These are phyloP conservation scores for Micoletzkya japonica DNA, from an alignment of 2,888 invertebrate species.

Conservation along the genomic window DNA sequence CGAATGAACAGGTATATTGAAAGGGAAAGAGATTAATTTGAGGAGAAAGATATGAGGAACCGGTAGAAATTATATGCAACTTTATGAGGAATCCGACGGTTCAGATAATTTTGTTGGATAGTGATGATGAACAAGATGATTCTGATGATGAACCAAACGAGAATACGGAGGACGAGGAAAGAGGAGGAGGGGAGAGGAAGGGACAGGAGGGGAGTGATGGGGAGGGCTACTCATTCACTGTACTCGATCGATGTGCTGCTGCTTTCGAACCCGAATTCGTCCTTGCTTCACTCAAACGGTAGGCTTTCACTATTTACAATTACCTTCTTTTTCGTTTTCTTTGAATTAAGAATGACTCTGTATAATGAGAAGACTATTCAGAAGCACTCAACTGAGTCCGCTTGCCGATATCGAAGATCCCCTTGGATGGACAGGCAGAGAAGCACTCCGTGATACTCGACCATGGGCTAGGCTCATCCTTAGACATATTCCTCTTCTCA, in stretches of 20 bases:
- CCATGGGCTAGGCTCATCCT: slow-evolving; percentile 23
- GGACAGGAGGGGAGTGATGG: neutral
- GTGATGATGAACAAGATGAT: neutral
- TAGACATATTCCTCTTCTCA: slow-evolving; percentile 6
- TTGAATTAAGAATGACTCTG: no score
- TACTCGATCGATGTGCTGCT: slow-evolving; percentile 7
- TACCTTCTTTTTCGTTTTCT: no score
- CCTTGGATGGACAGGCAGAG: neutral
- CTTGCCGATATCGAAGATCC: slow-evolving; percentile 3
- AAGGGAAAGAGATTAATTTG: no score
- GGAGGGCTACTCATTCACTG: neutral
- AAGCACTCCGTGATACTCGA: neutral
- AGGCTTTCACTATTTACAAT: no score
- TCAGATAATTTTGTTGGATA: no score
- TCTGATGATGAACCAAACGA: neutral
- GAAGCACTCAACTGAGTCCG: no score
- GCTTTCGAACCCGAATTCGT: slow-evolving; percentile 21
- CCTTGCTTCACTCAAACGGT: neutral
- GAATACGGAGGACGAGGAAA: neutral
- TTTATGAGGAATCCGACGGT: no score
- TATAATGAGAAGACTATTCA: no score
- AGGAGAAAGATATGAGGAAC: neutral
- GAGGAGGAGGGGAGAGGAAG: neutral
- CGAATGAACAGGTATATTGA: no score
- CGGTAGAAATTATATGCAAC: neutral